These are phyloP conservation scores for Cephalopholis sonnerati DNA, from an alignment of 2,113 vertebrate species.

Conservation along the genomic window DNA sequence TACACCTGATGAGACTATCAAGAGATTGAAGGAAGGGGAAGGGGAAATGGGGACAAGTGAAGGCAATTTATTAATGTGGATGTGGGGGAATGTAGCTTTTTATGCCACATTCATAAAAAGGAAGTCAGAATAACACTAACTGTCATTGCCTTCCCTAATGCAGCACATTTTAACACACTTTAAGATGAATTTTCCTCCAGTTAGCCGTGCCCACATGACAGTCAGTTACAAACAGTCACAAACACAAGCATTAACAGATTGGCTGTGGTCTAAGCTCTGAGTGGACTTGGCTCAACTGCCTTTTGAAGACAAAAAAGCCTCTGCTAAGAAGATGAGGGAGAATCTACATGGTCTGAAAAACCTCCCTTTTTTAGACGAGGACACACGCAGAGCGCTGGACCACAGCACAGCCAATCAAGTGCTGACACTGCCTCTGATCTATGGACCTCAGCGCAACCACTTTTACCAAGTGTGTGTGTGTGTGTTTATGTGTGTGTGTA, in stretches of 20 bases:
- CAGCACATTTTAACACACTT: conserved; percentile 60
- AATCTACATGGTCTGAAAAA: conserved; percentile 74
- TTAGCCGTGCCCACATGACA: conserved; percentile 53
- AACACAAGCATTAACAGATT: conserved; percentile 73
- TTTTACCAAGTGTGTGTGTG: conserved; percentile 40
- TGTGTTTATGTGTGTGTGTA: conserved; percentile 25
- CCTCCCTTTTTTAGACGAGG: conserved; percentile 49
- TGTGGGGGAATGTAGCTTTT: conserved; percentile 53
- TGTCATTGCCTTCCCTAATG: conserved; percentile 21
- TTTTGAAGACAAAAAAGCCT: conserved; percentile 81
- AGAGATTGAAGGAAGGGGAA: conserved; percentile 49
- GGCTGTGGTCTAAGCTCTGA: conserved; percentile 76
- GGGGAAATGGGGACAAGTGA: conserved; percentile 62
- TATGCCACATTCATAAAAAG: conserved; percentile 48
- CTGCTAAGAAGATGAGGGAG: conserved; percentile 76
- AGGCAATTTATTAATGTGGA: conserved; percentile 65
- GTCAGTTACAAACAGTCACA: conserved; percentile 65
- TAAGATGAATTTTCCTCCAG: conserved; percentile 49
- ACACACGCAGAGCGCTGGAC: conserved; percentile 74
- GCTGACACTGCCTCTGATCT: conserved; percentile 69
- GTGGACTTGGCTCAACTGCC: conserved; percentile 75
- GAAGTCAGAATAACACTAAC: conserved; percentile 32
- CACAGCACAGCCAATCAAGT: conserved; percentile 68
- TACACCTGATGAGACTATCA: conserved; percentile 73
- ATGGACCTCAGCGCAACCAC: conserved; percentile 45